A percentile compares a stretch with the other conserved stretches of the same genome.
Evolutionary conservation across 2,888 invertebrate species (phyloP).

Genomic region (Ochlodes sylvanus): DNA sequence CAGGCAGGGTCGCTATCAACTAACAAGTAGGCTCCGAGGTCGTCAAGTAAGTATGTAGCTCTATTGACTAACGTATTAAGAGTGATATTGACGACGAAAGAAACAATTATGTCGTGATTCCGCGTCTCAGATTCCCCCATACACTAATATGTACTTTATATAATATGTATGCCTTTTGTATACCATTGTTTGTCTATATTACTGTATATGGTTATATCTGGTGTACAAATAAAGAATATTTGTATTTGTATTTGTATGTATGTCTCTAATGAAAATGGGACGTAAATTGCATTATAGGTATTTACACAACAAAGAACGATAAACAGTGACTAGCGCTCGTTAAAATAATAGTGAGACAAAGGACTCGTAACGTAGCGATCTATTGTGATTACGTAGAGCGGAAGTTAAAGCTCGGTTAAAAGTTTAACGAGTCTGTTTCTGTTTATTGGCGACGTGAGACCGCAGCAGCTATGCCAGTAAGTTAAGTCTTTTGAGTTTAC

Average conservation of each 20-base stretch:
- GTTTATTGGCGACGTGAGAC: constrained; percentile 32
- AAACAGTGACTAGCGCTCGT: constrained; percentile 7
- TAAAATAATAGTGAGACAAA: constrained; percentile 25
- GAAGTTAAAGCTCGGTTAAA: constrained; percentile 34
- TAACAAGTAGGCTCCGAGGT: no score
- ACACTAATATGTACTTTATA: not conserved
- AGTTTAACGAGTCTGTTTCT: constrained; percentile 30
- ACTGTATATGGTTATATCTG: no score
- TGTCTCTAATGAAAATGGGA: constrained; percentile 4
- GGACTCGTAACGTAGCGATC: constrained; percentile 14
- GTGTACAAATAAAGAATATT: no score
- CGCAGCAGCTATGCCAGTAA: constrained; percentile 4
- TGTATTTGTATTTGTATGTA: no score
- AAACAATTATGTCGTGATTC: not conserved
- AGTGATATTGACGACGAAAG: not conserved
- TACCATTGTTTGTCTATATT: no score
- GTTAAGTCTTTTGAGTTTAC: not conserved
- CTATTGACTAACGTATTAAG: no score
- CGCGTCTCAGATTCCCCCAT: not conserved
- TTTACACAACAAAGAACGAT: constrained; percentile 9
- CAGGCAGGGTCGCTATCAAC: no score
- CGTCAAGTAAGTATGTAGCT: no score
- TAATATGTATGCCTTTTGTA: no score
- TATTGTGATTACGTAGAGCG: constrained; percentile 34
- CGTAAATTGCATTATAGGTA: constrained; percentile 8